Evolutionary conservation across 2,113 vertebrate genomes (phyloP), one percentile per base, ranked within the genome.

Genomic region (Siphamia tubifer): DNA sequence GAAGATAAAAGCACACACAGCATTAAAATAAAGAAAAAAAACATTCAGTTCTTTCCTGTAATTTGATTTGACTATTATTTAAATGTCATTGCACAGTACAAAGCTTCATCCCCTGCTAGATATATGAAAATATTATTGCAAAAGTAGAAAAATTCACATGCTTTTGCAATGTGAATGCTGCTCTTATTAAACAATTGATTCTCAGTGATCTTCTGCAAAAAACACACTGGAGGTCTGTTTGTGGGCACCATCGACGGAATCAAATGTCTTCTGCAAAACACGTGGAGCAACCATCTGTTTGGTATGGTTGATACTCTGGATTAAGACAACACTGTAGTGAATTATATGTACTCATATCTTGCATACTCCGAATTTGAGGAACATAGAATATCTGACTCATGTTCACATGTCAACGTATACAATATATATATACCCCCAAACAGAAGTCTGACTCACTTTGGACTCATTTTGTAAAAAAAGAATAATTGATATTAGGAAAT

Each of bases 221-320:
- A 25, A 60, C 10, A 27, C 4, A 24, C 10, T 25, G n/a, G 25
- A 7, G 12, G 4, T 40, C 25, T 35, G 16, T 45, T 11, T 8
- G 1, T 35, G 28, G 24, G 15, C 4, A 10, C 12, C 6, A 24
- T 34, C 30, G 15, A 38, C 35, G 17, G 19, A 12, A 28, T 21
- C 13, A 7, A 2, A 32, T 27, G 30, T 45, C n/a, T 27, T 31
- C 38, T 64, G 6, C 10, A n/a, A 9, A 42, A 68, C 73, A 84
- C 56, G 53, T 71, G 78, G 43, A 48, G 15, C 5, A 36, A 17
- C 69, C 76, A 82, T 82, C 81, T 88, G 81, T 82, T 65, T 73
- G 31, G 24, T 56, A 44, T 44, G 43, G 42, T 30, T 49, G 31
- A 19, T 36, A 34, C 47, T 48, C 23, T 0, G 3, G 62, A 71